Base-by-base conservation (phyloP, 2,888 invertebrate species). In the Vandiemenella viatica region DNA sequence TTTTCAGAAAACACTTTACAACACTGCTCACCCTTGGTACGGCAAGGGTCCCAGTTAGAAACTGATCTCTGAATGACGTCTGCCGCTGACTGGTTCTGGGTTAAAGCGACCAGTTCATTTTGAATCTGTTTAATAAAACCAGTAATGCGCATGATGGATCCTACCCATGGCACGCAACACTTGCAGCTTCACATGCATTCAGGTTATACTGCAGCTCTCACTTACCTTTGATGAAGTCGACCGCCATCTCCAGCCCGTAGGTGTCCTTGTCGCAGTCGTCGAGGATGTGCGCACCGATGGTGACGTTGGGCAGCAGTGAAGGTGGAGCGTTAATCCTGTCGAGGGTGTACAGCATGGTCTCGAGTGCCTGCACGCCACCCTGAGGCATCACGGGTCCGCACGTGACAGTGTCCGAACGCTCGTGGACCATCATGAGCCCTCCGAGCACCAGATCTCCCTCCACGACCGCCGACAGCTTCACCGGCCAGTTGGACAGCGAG, bases 231-330 rank as follows among this genome's bases (percentile, higher is more conserved):
- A 93, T 93, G 65, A 93, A 93, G 68, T 93, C 92, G 15, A 93
- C 87, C 15, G 92, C 90, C 82, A 93, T 92, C 65, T 93, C 92
- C 56, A 93, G 71, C 1, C 93, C 93, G 61, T 92, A 92, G 0
- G 92, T 93, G 64, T 93, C 93, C 68, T 90, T 87, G 71, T 93
- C 93, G 66, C 93, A 93, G 67, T 93, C 93, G 63, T 93, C 93
- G 54, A 93, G 72, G 46, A 93, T 80, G 62, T 91, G 85, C 8
- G 89, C 89, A 37, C 92, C 92, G 10, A 93, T 68, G 5, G 73
- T 78, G 46, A 91, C 79, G 46, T 84, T 85, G 1, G 86, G 86
- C 54, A 88, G 20, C 44, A 83, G 69, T 49, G 73, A 70, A 49
- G 72, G 64, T 51, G 76, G 69, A 57, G 72, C 67, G 64, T 88